Base-by-base conservation (phyloP, 2,797 vertebrate genomes). In the Oryzias sinensis region DNA sequence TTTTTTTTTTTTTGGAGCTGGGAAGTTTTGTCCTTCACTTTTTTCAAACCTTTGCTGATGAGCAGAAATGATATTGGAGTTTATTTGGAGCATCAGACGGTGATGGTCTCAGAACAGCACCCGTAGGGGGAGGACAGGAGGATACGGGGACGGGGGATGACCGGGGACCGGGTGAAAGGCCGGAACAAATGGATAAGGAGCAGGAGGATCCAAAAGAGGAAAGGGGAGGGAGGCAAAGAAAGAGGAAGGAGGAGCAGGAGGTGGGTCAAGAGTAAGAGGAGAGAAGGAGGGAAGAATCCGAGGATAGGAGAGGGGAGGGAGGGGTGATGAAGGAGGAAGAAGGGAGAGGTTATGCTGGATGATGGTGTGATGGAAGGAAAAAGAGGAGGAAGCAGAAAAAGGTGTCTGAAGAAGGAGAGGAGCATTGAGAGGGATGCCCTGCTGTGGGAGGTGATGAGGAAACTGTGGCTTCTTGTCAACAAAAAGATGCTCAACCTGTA, bases 361-460 rank as follows among this genome's bases (percentile, higher is more conserved):
- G 64, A 88, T 65, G 72, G 85, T 85, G 79, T 84, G 86, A 22
- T 83, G 86, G 63, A 87, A 80, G 59, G 85, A 85, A 74, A 87
- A 79, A 0, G 86, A 82, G 48, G 87, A 72, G 1, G 86, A 75
- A 46, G 83, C 72, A 24, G 79, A 74, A 22, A 77, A 53, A 6
- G 79, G 53, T 0, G 74, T 65, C 0, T 49, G 76, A 55, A 86
- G 68, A 55, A 88, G 70, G 59, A 86, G 72, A 0, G 86, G 83
- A 55, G 67, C 25, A 6, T 79, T 83, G 48, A 88, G 66, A 16
- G 81, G 81, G 51, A 86, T 25, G 49, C 82, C 70, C 1, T 69
- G 71, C 0, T 73, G 63, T 6, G 80, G 80, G 50, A 82, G 43
- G 59, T 37, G 18, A 15, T 13, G 75, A 7, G 74, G 11, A 7